Evolutionary conservation across 92 coral and sea anemone species (phyloP), one percentile per base, ranked within the genome.

Genomic region (Porites divaricata): DNA sequence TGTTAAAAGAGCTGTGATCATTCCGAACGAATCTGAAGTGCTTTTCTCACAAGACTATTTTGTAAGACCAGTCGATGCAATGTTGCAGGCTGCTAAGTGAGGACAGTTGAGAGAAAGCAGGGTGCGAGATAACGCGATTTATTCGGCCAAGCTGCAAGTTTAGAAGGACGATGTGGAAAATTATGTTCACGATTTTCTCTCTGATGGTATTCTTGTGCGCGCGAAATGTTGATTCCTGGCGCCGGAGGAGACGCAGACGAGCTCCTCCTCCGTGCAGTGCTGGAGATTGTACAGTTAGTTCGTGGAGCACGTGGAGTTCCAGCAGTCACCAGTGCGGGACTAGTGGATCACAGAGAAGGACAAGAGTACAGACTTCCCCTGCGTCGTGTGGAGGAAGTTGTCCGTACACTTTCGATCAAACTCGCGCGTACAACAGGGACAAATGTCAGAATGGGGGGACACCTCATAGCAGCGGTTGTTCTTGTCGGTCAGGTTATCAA

Each of bases 271-370:
- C 96, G 14, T 85, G 93, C 72, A 13, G 53, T 3, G 58, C 82
- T 1, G 77, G 92, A 12, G 67, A 91, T 41, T 95, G 98, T 77
- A 75, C 19, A 15, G 94, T 86, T 1, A 48, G 89, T 4, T 13
- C 35, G 0, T 95, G 95, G 98, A 19, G 84, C 12, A 16, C 70
- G 4, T 95, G 95, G 95, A 53, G 92, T 15, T 72, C 79, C 21
- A 93, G 98, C 72, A 79, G 88, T 8, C 97, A 87, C 53, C 86
- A 35, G 20, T 95, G 98, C 67, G 98, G 98, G 1, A 89, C 86
- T 19, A 91, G 92, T 6, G 98, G 98, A 9, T 77, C 91, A 5
- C 93, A 88, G 84, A 76, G 78, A 19, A 74, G 98, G 65, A 74
- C 88, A 2, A 88, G 98, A 75, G 25, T 56, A 19, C 87, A 91